A percentile compares a stretch with the other conserved stretches of the same genome.
Conservation (phyloP, 1,140 invertebrate genomes). For the Varroa destructor region DNA sequence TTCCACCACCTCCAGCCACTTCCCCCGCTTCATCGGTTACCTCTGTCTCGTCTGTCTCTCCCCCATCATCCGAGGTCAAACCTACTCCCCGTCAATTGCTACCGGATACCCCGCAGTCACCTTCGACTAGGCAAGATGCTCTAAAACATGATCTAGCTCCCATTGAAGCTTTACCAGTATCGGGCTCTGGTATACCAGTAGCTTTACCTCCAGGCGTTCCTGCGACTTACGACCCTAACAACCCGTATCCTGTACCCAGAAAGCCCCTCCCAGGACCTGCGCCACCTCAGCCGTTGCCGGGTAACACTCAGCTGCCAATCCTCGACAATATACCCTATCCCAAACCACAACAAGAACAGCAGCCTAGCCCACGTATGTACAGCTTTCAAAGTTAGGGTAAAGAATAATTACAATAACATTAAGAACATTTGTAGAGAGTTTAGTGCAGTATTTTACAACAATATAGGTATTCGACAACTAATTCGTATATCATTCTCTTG, state of each 20-base stretch:
- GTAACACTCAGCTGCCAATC: constrained; percentile 13
- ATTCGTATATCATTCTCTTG: too few relatives aligned
- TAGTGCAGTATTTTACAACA: too few relatives aligned
- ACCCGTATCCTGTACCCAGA: neutral
- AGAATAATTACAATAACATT: neutral
- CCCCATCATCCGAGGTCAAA: neutral
- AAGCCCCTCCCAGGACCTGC: constrained; percentile 13
- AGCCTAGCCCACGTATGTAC: constrained; percentile 8
- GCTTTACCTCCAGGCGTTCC: constrained; percentile 16
- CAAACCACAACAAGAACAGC: neutral
- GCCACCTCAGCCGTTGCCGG: neutral
- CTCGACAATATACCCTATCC: constrained; percentile 13
- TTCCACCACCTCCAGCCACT: too few relatives aligned
- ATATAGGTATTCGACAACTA: too few relatives aligned
- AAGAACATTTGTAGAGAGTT: too few relatives aligned
- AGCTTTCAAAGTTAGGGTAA: neutral
- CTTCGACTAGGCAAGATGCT: neutral
- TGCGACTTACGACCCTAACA: constrained; percentile 7
- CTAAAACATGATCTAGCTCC: neutral
- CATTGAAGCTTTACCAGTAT: neutral
- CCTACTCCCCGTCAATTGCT: neutral
- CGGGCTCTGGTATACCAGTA: neutral
- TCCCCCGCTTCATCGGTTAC: neutral
- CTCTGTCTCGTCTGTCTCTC: neutral
- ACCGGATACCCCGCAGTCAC: neutral